Evolutionary conservation across 2,888 invertebrate species (phyloP).

Genomic region (Morpho helenor): DNA sequence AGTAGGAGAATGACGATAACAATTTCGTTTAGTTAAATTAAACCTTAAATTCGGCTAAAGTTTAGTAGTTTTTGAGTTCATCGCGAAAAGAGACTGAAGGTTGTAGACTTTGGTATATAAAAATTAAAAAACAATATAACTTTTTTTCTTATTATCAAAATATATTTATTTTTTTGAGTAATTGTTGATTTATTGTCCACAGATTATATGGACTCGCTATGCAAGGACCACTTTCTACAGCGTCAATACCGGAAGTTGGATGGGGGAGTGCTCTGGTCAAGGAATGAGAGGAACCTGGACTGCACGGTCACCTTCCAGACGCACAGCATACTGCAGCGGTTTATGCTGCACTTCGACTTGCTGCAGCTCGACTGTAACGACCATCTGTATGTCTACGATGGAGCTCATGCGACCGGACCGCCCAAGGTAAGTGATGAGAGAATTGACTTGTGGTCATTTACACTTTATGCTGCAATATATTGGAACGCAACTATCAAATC

Average conservation of each 20-base stretch:
- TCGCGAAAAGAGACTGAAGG: too few relatives aligned
- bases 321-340: conserved; percentile 94
- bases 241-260: conserved; percentile 94
- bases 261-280: conserved; percentile 93
- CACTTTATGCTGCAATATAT: too few relatives aligned
- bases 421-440: conserved; percentile 84
- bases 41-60: too few relatives aligned
- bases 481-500: too few relatives aligned
- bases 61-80: too few relatives aligned
- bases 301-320: conserved; percentile 97
- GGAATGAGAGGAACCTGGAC: conserved; percentile 93
- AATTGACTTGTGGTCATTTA: too few relatives aligned
- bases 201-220: conserved; percentile 94
- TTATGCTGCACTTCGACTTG: conserved; percentile 95
- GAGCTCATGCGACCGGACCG: conserved; percentile 92
- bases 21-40: too few relatives aligned
- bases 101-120: too few relatives aligned
- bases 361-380: conserved; percentile 96
- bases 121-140: too few relatives aligned
- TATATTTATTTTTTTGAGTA: too few relatives aligned
- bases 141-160: too few relatives aligned
- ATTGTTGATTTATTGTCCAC: conserved; percentile 51
- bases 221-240: conserved; percentile 93
- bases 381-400: conserved; percentile 95
- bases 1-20: too few relatives aligned